Base-by-base conservation (phyloP, 2,113 vertebrate genomes). In the Merops nubicus region DNA sequence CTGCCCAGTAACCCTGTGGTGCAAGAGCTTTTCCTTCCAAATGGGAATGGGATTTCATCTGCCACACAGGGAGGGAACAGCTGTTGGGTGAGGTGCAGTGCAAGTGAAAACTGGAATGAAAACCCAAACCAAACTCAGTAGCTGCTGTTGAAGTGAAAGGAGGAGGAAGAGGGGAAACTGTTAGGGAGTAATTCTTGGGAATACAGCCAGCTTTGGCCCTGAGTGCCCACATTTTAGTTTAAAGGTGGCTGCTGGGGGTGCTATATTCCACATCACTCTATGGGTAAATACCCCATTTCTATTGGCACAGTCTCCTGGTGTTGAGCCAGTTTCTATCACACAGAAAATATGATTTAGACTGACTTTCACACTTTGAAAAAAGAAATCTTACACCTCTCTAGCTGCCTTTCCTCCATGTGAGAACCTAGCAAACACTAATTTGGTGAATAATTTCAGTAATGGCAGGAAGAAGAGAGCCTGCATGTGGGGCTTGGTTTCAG, bases 81-180 rank as follows among this genome's bases (percentile, higher is more conserved):
- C 43, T 62, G 40, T 38, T 64, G 75, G 45, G 88, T 68, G 40
- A 73, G 54, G 57, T 8, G 4, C 17, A 48, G n/a, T 53, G 56
- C n/a, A 84, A 81, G 42, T 65, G 36, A 80, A 80, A 80, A 63
- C 42, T 68, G 62, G 84, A 92, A 87, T 33, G 31, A 77, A 65
- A 96, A 86, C 34, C 5, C 10, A 57, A 67, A 75, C 11, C 11
- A 72, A 90, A 83, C 16, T 5, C 19, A 57, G 22, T 62, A 80
- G 84, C 59, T 80, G n/a, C 63, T 80, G 16, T 89, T 23, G 25
- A 47, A 67, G 8, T 77, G 45, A 81, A 76, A 62, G 31, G 72
- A 15, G 19, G 62, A 57, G 53, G 23, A 67, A 26, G 57, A 67
- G 18, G 9, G 15, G 21, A 89, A 94, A 80, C 45, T 59, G 33